Conservation (phyloP, 2,888 invertebrate genomes). For the Pyrocoelia pectoralis region DNA sequence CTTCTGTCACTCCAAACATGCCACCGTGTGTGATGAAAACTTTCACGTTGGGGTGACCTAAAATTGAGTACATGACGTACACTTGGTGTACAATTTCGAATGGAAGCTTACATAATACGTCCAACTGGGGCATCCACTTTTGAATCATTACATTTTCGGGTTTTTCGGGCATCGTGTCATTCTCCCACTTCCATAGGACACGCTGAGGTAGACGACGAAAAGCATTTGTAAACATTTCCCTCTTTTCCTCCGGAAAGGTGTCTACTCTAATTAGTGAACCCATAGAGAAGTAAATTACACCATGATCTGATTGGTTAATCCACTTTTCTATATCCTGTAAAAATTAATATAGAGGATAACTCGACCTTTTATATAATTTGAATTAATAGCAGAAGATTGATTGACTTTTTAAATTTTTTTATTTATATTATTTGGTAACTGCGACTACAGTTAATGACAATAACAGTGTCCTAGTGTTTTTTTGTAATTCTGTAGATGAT, state of each 20-base stretch:
- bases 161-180: slow-evolving; percentile 64
- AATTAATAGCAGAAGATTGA: no score
- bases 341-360: slow-evolving; percentile 46
- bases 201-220: slow-evolving; percentile 71
- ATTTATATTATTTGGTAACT: no score
- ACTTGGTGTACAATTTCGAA: no score
- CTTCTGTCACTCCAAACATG: slow-evolving; percentile 72
- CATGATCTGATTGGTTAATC: slow-evolving; percentile 69
- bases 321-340: slow-evolving; percentile 70
- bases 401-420: no score
- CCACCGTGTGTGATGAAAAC: slow-evolving; percentile 75
- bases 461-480: no score
- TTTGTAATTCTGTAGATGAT: no score
- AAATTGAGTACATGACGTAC: slow-evolving; percentile 27
- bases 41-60: slow-evolving; percentile 74
- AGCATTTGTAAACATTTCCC: slow-evolving; percentile 67
- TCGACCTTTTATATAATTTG: no score
- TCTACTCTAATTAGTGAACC: slow-evolving; percentile 77
- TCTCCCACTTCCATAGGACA: slow-evolving; percentile 84
- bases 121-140: slow-evolving; percentile 80
- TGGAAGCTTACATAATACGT: slow-evolving; percentile 74
- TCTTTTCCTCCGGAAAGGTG: slow-evolving; percentile 67
- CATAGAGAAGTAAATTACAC: slow-evolving; percentile 78
- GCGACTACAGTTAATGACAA: no score
- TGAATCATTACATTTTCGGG: slow-evolving; percentile 69